Conservation (phyloP, 2,888 invertebrate genomes). For the Tetranychus truncatus region DNA sequence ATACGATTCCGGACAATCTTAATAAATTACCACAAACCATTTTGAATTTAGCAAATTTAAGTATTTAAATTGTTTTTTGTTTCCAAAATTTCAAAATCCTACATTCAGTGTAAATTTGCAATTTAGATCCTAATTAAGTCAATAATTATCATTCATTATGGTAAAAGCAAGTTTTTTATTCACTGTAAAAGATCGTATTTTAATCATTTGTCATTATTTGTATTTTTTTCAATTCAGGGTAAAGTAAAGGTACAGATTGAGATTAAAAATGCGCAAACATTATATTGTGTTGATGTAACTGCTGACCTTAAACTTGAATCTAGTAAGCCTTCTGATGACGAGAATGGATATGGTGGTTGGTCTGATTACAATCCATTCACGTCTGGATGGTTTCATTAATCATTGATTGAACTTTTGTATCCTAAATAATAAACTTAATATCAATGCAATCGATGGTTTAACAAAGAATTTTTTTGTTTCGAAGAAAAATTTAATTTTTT, state of each 20-base stretch:
- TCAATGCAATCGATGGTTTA: too few relatives aligned
- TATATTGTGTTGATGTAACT: not conserved
- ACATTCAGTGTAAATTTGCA: too few relatives aligned
- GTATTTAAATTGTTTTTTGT: not conserved
- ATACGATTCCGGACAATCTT: not conserved
- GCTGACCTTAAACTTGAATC: not conserved
- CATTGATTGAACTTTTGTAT: too few relatives aligned
- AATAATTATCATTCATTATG: too few relatives aligned
- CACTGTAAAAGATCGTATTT: not conserved
- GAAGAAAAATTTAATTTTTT: too few relatives aligned
- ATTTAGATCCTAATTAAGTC: too few relatives aligned
- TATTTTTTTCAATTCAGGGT: not conserved
- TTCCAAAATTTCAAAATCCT: too few relatives aligned
- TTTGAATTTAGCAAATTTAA: not conserved
- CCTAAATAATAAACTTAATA: too few relatives aligned
- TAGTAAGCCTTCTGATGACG: not conserved
- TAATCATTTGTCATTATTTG: not conserved
- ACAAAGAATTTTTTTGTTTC: too few relatives aligned
- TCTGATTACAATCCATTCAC: not conserved
- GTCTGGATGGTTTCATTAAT: too few relatives aligned
- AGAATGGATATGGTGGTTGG: not conserved
- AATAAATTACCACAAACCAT: not conserved
- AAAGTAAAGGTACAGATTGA: not conserved
- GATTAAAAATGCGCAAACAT: not conserved
- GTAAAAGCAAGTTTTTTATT: not conserved